Conservation (phyloP, 2,113 vertebrate species). For the Eptatretus burgeri region DNA sequence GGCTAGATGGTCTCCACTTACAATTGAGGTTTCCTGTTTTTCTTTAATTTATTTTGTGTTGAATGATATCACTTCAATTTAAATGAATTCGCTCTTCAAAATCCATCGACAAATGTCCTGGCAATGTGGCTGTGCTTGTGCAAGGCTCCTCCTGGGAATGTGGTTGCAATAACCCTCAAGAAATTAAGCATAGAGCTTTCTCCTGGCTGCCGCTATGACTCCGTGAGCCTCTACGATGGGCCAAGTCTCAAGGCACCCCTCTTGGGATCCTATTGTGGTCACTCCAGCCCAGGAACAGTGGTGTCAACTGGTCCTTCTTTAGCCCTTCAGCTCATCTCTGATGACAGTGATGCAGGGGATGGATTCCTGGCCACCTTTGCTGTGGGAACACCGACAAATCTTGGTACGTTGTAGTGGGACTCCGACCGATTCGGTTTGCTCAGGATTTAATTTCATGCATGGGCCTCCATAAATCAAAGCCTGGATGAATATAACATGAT, state of each 20-base stretch:
- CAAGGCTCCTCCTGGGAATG: conserved; percentile 69
- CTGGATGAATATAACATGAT: neutral
- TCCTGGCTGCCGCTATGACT: conserved; percentile 70
- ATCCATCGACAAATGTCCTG: too few relatives aligned
- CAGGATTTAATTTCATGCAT: neutral
- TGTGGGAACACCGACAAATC: conserved; percentile 47
- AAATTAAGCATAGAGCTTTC: conserved; percentile 70
- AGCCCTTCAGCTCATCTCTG: conserved; percentile 80
- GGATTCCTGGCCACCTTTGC: conserved; percentile 73
- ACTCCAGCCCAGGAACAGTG: conserved; percentile 49
- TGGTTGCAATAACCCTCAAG: conserved; percentile 63
- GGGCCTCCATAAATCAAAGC: neutral
- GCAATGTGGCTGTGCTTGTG: too few relatives aligned
- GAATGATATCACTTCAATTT: too few relatives aligned
- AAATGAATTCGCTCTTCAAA: too few relatives aligned
- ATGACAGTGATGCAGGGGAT: conserved; percentile 76
- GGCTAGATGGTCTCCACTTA: too few relatives aligned
- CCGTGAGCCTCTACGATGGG: conserved; percentile 62
- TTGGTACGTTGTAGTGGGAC: conserved; percentile 28
- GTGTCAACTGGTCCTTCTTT: conserved; percentile 75
- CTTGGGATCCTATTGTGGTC: conserved; percentile 75
- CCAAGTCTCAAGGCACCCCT: conserved; percentile 40
- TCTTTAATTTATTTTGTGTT: too few relatives aligned
- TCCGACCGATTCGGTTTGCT: neutral
- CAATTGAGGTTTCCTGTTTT: too few relatives aligned